A percentile compares a stretch with the other conserved stretches of the same genome.
Conservation (phyloP, 2,113 vertebrate species). For the Zosterops hypoxanthus region DNA sequence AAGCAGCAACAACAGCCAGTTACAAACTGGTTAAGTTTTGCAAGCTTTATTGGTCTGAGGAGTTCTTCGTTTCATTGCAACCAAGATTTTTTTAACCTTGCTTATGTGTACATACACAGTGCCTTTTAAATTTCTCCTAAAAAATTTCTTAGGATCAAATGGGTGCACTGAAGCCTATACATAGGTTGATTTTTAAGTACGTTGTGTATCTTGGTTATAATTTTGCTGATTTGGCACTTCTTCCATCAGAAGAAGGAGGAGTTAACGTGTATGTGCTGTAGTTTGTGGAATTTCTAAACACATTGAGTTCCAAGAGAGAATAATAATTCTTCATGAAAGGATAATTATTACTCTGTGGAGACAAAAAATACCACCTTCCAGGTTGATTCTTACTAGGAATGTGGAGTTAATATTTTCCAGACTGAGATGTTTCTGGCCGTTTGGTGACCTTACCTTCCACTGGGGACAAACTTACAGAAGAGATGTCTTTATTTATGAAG, state of each 20-base stretch:
- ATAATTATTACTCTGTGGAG: background rate
- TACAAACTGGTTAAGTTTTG: background rate
- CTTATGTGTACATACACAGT: fast-evolving
- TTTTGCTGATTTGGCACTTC: background rate
- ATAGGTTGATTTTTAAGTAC: background rate
- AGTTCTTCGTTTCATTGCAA: background rate
- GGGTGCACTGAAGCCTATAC: background rate
- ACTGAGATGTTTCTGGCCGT: background rate
- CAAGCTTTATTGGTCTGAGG: background rate
- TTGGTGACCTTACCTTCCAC: background rate
- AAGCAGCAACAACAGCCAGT: background rate
- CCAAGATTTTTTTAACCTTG: background rate
- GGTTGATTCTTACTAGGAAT: background rate
- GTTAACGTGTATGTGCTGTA: background rate
- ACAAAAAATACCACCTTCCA: background rate
- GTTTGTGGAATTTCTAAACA: background rate
- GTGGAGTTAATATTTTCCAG: background rate
- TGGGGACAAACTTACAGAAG: background rate
- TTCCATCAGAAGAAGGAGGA: background rate
- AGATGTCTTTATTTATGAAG: background rate
- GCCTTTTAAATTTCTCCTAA: background rate
- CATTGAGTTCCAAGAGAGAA: background rate
- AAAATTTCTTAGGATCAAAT: background rate
- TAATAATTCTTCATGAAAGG: background rate
- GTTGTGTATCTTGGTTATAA: background rate